phyloP scores from a whole-genome alignment of 2,888 invertebrate genomes.

The Strigamia crassipes region DNA sequence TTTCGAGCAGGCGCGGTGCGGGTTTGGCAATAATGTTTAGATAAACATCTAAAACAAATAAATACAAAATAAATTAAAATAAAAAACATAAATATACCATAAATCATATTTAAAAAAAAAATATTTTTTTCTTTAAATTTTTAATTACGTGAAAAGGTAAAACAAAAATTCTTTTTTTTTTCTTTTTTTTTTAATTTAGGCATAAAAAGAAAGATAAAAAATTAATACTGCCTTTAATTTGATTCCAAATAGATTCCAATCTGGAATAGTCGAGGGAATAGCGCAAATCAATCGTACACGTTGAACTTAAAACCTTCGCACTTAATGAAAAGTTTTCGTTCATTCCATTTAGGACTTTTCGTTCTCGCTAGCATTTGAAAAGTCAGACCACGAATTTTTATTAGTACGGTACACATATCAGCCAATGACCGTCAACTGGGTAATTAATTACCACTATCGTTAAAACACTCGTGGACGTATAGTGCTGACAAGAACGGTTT shows the following conservation, averaged over 20 bases:
- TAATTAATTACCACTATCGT: slow-evolving; percentile 35
- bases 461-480: slow-evolving; percentile 35
- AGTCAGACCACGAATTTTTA: slow-evolving; percentile 38
- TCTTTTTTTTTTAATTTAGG: too few relatives aligned
- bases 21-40: neutral
- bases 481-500: slow-evolving; percentile 40
- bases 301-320: neutral
- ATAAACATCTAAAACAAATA: slow-evolving; percentile 13
- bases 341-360: neutral
- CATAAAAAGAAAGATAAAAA: neutral
- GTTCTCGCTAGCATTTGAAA: neutral
- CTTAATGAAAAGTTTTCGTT: neutral
- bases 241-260: neutral
- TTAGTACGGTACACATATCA: slow-evolving; percentile 34
- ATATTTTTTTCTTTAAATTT: too few relatives aligned
- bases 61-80: neutral
- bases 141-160: neutral
- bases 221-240: neutral
- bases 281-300: neutral
- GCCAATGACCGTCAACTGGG: slow-evolving; percentile 36
- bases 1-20: slow-evolving; percentile 14
- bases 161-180: too few relatives aligned
- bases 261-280: neutral
- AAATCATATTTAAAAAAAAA: too few relatives aligned
- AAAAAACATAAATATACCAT: neutral